Evolutionary conservation across 2,888 invertebrate genomes (phyloP).

Genomic region (Odontothrips loti): DNA sequence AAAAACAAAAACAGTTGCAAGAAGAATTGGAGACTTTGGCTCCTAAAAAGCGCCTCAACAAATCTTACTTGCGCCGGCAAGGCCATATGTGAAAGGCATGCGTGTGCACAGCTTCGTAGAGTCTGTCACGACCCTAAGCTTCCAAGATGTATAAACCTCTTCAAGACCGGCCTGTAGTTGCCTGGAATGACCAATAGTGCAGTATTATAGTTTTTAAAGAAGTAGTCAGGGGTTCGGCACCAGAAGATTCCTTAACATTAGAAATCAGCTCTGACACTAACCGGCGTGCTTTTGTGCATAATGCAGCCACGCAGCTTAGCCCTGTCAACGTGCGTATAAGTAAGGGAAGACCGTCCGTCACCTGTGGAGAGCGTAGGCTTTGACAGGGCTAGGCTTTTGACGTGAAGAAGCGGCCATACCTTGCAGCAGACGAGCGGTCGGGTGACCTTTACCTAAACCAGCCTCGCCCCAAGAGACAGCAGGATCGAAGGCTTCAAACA

Average conservation of each 20-base stretch:
- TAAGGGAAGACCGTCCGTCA: background rate
- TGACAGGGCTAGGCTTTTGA: background rate
- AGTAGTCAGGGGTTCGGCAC: background rate
- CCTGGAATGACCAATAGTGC: conserved; percentile 15
- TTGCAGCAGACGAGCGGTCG: conserved; percentile 22
- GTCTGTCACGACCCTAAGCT: background rate
- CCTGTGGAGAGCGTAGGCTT: background rate
- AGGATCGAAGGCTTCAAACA: conserved; percentile 19
- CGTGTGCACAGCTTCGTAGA: conserved; percentile 4
- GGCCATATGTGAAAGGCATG: conserved; percentile 7
- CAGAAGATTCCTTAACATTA: conserved; percentile 12
- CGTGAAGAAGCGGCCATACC: background rate
- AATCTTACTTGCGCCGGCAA: conserved; percentile 11
- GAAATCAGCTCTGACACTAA: background rate
- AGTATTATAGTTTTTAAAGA: background rate
- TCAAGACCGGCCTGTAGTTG: conserved; percentile 15
- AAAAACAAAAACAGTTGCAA: conserved; percentile 41
- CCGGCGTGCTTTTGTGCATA: conserved; percentile 1
- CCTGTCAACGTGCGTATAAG: background rate
- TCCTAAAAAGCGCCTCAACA: conserved; percentile 39
- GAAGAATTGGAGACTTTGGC: conserved; percentile 48
- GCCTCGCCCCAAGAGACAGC: conserved; percentile 20
- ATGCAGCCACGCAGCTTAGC: background rate
- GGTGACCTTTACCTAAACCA: conserved; percentile 7
- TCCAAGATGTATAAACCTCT: background rate